phyloP scores from a whole-genome alignment of 1,140 invertebrate species.

The Panagrolaimus sp. region DNA sequence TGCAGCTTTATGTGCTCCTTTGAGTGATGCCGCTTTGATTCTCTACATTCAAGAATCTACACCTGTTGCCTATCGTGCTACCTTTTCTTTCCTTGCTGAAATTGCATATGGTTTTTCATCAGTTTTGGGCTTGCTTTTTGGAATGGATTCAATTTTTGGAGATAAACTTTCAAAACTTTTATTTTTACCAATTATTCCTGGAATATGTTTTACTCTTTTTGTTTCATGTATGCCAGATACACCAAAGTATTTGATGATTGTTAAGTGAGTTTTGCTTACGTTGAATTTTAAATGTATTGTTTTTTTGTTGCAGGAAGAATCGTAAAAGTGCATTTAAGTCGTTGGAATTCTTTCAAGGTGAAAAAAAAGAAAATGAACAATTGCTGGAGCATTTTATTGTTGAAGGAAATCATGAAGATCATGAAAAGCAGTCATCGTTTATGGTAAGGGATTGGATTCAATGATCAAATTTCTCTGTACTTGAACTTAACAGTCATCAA shows the following conservation, averaged over 20 bases:
- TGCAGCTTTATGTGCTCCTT: constrained; percentile 38
- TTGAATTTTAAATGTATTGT: not conserved
- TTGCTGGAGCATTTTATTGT: constrained; percentile 32
- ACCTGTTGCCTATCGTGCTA: constrained; percentile 37
- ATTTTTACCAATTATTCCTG: constrained; percentile 35
- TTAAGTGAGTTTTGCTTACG: constrained; percentile 24
- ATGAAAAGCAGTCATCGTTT: constrained; percentile 29
- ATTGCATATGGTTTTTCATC: constrained; percentile 46
- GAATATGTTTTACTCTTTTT: constrained; percentile 31
- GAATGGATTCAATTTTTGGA: constrained; percentile 42
- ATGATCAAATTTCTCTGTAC: no score
- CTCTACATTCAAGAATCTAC: constrained; percentile 40
- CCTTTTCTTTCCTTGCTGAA: constrained; percentile 41
- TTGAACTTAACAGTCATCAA: not conserved
- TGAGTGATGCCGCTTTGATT: constrained; percentile 40
- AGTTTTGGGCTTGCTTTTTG: constrained; percentile 43
- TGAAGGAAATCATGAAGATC: constrained; percentile 31
- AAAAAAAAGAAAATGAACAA: constrained; percentile 33
- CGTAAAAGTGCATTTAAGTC: constrained; percentile 34
- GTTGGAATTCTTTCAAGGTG: constrained; percentile 43
- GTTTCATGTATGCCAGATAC: constrained; percentile 44
- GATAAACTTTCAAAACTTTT: constrained; percentile 31
- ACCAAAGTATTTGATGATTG: constrained; percentile 45
- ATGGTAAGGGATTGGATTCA: constrained; percentile 10
- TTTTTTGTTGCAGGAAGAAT: constrained; percentile 27